phyloP scores from a whole-genome alignment of 2,113 vertebrate species.

The Aleadryas rufinucha region DNA sequence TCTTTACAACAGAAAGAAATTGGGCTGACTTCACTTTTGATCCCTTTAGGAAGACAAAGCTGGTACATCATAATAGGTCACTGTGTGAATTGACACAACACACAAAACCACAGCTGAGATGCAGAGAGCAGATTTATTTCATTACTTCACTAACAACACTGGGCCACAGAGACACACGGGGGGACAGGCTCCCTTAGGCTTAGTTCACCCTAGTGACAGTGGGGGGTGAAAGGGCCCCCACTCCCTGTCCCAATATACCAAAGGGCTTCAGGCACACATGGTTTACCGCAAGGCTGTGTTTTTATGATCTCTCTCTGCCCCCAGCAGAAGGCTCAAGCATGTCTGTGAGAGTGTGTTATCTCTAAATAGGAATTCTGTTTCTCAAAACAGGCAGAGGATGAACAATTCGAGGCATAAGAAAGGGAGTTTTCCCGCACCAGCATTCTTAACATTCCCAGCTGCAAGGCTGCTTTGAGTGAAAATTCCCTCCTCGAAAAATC shows the following conservation, averaged over 20 bases:
- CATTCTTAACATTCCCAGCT: neutral
- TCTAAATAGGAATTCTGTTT: neutral
- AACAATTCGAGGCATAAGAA: neutral
- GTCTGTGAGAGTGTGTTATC: neutral
- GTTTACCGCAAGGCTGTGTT: neutral
- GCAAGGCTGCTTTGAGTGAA: neutral
- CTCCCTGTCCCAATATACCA: neutral
- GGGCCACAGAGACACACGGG: neutral
- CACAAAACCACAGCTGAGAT: neutral
- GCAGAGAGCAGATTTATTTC: neutral
- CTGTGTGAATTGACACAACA: rapidly evolving
- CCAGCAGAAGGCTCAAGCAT: too few relatives aligned
- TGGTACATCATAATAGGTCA: neutral
- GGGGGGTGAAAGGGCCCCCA: neutral
- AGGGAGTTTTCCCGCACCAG: neutral
- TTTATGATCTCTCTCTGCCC: neutral
- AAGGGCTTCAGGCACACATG: neutral
- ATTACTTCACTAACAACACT: neutral
- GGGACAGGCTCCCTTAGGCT: neutral
- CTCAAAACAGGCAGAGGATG: neutral
- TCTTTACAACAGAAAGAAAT: neutral
- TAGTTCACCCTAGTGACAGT: neutral
- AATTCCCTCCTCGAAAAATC: neutral
- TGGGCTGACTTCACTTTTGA: neutral
- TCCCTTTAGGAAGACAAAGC: neutral